Conservation (phyloP, 2,888 invertebrate species). For the Chrysomela aeneicollis region DNA sequence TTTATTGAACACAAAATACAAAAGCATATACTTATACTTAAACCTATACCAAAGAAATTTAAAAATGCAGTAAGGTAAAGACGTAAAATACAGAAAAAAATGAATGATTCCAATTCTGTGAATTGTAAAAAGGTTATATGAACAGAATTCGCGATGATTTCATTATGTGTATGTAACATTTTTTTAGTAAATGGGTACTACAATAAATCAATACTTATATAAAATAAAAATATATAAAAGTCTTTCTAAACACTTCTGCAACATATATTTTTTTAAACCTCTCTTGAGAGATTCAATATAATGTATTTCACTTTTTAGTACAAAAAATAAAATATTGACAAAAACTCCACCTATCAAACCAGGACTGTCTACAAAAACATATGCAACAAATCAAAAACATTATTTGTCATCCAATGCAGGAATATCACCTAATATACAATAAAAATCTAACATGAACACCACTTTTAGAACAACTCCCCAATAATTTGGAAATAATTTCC, state of each 20-base stretch:
- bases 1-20: conserved; percentile 48
- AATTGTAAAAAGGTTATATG: conserved; percentile 15
- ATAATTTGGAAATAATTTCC: too few relatives aligned
- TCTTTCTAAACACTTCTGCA: conserved; percentile 38
- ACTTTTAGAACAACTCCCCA: too few relatives aligned
- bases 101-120: conserved; percentile 9
- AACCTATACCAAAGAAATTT: conserved; percentile 35
- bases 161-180: conserved; percentile 13
- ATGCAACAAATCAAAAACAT: conserved; percentile 5
- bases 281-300: conserved; percentile 27
- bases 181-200: conserved; percentile 28
- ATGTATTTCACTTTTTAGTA: conserved; percentile 33
- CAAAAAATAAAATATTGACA: conserved; percentile 42
- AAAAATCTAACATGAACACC: too few relatives aligned
- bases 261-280: conserved; percentile 23
- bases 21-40: conserved; percentile 40
- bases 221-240: conserved; percentile 49
- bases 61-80: conserved; percentile 34
- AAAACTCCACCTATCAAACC: conserved; percentile 31
- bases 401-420: not conserved
- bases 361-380: not conserved
- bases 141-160: conserved; percentile 16
- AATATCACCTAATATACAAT: too few relatives aligned
- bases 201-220: conserved; percentile 43
- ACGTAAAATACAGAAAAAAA: conserved; percentile 31